Evolutionary conservation across 2,113 vertebrate species (phyloP).

Genomic region (Engystomops pustulosus): DNA sequence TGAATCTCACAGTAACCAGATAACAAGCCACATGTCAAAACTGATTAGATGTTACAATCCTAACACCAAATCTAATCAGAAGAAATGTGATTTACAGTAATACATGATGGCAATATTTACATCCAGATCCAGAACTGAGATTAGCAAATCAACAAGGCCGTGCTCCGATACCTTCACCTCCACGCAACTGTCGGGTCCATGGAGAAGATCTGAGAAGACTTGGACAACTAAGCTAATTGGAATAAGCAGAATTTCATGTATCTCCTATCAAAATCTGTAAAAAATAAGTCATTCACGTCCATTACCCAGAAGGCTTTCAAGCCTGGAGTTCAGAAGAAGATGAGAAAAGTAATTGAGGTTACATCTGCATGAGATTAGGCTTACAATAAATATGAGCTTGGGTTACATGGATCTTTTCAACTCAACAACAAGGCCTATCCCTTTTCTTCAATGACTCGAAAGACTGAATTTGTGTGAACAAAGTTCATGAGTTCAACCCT

Average conservation of each 20-base stretch:
- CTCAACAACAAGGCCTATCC: conserved; percentile 19
- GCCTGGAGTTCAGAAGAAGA: conserved; percentile 41
- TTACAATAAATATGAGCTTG: conserved; percentile 35
- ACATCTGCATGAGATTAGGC: conserved; percentile 44
- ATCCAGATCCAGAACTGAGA: background rate
- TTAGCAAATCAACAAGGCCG: background rate
- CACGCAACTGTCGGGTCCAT: background rate
- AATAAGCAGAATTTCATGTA: conserved; percentile 35
- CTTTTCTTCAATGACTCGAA: conserved; percentile 13
- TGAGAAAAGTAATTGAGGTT: conserved; percentile 46
- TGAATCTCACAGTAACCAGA: background rate
- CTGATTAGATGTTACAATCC: background rate
- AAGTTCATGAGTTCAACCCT: conserved; percentile 36
- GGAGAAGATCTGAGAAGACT: background rate
- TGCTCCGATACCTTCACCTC: background rate
- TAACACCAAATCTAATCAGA: background rate
- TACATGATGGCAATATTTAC: conserved; percentile 14
- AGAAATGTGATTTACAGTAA: background rate
- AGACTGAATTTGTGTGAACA: background rate
- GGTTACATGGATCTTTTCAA: conserved; percentile 39
- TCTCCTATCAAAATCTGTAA: conserved; percentile 33
- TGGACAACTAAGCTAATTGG: conserved; percentile 15
- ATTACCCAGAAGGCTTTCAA: conserved; percentile 47
- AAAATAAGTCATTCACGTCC: conserved; percentile 41
- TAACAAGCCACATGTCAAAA: background rate